phyloP scores from a whole-genome alignment of 2,113 vertebrate genomes.

The Microcebus griseorufus region DNA sequence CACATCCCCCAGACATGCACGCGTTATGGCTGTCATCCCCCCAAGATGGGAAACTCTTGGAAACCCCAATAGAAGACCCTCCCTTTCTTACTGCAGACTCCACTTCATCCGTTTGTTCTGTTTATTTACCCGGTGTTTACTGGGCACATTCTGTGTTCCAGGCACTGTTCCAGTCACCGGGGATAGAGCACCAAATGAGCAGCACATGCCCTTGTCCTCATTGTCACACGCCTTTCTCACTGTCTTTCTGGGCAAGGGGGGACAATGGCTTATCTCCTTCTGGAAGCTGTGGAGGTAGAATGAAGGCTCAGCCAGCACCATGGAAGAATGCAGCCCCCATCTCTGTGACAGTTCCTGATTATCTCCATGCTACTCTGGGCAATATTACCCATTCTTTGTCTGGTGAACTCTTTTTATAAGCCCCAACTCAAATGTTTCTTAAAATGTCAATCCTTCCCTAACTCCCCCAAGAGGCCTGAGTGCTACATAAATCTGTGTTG shows the following conservation, averaged over 20 bases:
- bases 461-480: neutral
- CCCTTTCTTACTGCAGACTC: neutral
- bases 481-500: neutral
- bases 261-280: too few relatives aligned
- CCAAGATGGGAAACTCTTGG: neutral
- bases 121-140: neutral
- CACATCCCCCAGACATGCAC: neutral
- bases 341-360: neutral
- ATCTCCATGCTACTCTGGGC: neutral
- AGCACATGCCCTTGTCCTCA: neutral
- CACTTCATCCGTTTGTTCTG: neutral
- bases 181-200: neutral
- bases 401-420: neutral
- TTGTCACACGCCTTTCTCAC: neutral
- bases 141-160: neutral
- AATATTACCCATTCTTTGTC: neutral
- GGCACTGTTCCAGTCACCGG: neutral
- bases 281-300: neutral
- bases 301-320: neutral
- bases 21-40: too few relatives aligned
- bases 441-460: neutral
- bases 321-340: neutral
- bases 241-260: neutral
- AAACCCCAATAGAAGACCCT: neutral
- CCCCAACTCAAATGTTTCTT: neutral